These are phyloP conservation scores for Coremacera marginata DNA, from an alignment of 2,888 invertebrate species.

Conservation along the genomic window DNA sequence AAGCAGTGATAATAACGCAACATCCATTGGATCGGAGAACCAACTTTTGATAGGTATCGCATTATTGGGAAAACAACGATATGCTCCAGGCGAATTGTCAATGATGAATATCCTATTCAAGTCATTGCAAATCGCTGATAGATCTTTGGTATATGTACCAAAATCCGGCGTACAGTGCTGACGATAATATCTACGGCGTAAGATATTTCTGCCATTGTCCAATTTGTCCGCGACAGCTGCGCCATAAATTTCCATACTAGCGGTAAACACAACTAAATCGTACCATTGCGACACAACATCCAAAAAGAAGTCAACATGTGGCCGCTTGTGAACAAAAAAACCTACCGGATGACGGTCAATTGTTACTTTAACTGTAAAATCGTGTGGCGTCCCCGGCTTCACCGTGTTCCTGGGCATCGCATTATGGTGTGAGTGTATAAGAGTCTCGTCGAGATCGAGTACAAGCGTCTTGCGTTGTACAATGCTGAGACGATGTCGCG, in stretches of 20 bases:
- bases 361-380: constrained; percentile 91
- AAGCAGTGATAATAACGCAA: constrained; percentile 94
- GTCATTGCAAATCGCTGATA: constrained; percentile 96
- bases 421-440: constrained; percentile 99
- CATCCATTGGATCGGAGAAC: constrained; percentile 99
- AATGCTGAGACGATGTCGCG: constrained; percentile 78
- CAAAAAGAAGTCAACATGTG: constrained; percentile 99
- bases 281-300: constrained; percentile 99
- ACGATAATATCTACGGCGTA: constrained; percentile 91
- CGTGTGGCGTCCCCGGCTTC: constrained; percentile 97
- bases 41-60: constrained; percentile 99
- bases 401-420: constrained; percentile 93
- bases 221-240: constrained; percentile 98
- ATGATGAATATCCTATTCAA: constrained; percentile 98
- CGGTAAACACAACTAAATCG: constrained; percentile 98
- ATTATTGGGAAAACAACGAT: constrained; percentile 98
- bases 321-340: constrained; percentile 99
- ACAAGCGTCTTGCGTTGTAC: constrained; percentile 97
- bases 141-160: constrained; percentile 98
- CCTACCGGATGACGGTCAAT: constrained; percentile 99
- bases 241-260: constrained; percentile 99
- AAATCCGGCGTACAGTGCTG: constrained; percentile 98
- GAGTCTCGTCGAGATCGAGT: constrained; percentile 97
- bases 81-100: constrained; percentile 99
- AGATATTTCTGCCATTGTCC: constrained; percentile 94